These are phyloP conservation scores for Lypha dubia DNA, from an alignment of 2,888 invertebrate species.

Conservation along the genomic window DNA sequence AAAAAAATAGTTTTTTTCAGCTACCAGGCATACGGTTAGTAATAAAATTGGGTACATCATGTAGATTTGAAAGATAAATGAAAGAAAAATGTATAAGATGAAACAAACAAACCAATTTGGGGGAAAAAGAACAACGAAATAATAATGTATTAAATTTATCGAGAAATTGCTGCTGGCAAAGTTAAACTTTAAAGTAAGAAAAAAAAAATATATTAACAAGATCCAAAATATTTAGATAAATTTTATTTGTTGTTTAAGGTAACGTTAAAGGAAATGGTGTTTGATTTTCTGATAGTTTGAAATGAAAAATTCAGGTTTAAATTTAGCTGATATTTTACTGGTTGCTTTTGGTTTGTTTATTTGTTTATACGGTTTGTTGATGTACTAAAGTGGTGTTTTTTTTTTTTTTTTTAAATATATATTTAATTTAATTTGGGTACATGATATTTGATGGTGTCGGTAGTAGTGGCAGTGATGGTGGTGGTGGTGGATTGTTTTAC, in stretches of 20 bases:
- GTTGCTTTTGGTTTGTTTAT: constrained; percentile 27
- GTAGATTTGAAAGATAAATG: not conserved
- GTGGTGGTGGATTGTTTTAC: constrained; percentile 83
- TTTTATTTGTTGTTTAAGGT: constrained; percentile 11
- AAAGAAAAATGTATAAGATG: constrained; percentile 3
- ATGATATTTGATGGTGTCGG: constrained; percentile 59
- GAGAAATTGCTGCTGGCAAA: constrained; percentile 31
- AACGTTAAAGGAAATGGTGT: constrained; percentile 49
- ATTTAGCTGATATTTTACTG: constrained; percentile 19
- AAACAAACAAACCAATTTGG: not conserved
- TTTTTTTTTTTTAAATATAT: constrained; percentile 37
- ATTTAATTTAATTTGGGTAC: constrained; percentile 48
- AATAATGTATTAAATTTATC: constrained; percentile 7
- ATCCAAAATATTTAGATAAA: constrained; percentile 26
- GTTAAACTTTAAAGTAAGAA: constrained; percentile 43
- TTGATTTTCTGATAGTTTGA: constrained; percentile 41
- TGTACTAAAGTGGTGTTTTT: constrained; percentile 15
- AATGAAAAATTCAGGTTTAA: constrained; percentile 63
- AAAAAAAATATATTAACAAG: too few relatives aligned
- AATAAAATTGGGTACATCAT: not conserved
- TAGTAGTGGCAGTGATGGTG: too few relatives aligned
- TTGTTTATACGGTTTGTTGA: too few relatives aligned
- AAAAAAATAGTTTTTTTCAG: constrained; percentile 14
- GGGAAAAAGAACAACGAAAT: constrained; percentile 14
- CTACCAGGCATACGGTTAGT: constrained; percentile 55